Evolutionary conservation across 2,113 vertebrate species (phyloP), one percentile per base, ranked within the genome.

Genomic region (Phylloscopus trochiloides): DNA sequence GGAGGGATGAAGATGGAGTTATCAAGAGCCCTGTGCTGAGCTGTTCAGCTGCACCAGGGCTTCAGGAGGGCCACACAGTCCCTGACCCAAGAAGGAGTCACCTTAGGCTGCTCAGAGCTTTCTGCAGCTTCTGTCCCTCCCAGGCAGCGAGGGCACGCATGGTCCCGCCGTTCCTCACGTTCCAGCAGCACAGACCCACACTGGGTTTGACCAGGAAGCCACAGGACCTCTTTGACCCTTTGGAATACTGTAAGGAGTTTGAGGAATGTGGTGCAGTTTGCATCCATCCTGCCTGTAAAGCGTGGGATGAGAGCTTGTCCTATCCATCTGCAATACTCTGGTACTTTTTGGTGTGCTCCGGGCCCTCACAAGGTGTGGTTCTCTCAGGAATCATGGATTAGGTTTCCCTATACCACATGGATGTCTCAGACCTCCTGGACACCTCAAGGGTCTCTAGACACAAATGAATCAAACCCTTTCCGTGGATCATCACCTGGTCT

Each of bases 111-210:
- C 66, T 67, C 47, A 48, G 55, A 9, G 22, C 55, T 42, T 43
- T 70, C 25, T 50, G n/a, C 71, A 66, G 42, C 36, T 48, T 38
- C 4, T 4, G 43, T 57, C 42, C 20, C 72, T 66, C n/a, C 62
- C 57, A 34, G 2, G 2, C 28, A 58, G 42, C 32, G 4, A 14
- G 25, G 70, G 32, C 45, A 0, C 3, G 34, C 29, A 6, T 3
- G 6, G 14, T 7, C 17, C 50, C 8, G 2, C 58, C 1, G 3
- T 0, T 63, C 52, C 48, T 87, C 42, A 5, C 3, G 0, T 14
- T 67, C 15, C 52, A 40, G 19, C n/a, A 83, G 36, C 29, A 38
- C 22, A 28, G 14, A 6, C 17, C 26, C 45, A 3, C 14, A 6
- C 21, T 17, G 3, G 26, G 18, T 0, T n/a, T 51, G 40, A 7